A percentile compares a stretch with the other conserved stretches of the same genome.
Evolutionary conservation across 2,888 invertebrate genomes (phyloP).

Genomic region (Caenorhabditis sp.): DNA sequence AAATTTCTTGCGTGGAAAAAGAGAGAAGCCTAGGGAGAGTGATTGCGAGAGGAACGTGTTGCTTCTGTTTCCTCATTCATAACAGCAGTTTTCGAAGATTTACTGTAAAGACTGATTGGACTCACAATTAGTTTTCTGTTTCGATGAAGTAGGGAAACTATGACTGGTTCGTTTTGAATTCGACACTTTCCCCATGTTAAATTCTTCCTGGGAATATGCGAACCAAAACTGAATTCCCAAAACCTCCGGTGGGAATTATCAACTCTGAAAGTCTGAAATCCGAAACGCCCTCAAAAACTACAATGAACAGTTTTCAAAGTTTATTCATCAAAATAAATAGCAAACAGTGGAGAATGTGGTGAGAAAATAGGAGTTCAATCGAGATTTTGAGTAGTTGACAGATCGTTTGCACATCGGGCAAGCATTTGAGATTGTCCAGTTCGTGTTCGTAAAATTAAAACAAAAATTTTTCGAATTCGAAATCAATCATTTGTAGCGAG

Average conservation of each 20-base stretch:
- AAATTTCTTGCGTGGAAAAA: slow-evolving; percentile 34
- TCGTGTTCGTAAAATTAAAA: no score
- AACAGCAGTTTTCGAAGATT: slow-evolving; percentile 19
- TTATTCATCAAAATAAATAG: no score
- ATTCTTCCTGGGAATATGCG: no score
- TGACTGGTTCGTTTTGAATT: no score
- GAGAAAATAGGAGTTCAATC: background rate
- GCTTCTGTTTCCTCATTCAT: slow-evolving; percentile 29
- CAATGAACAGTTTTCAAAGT: no score
- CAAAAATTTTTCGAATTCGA: background rate
- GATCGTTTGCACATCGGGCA: background rate
- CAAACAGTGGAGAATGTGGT: background rate
- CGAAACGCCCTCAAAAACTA: no score
- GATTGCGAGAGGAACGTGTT: slow-evolving; percentile 61
- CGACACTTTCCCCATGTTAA: no score
- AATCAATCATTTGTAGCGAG: background rate
- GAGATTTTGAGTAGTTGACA: background rate
- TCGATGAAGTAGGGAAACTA: background rate
- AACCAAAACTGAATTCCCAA: no score
- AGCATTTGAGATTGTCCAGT: no score
- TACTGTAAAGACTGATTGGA: slow-evolving; percentile 21
- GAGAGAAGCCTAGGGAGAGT: slow-evolving; percentile 25
- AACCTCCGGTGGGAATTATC: no score
- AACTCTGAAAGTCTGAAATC: no score
- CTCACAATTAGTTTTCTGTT: slow-evolving; percentile 13